Base-by-base conservation (phyloP, 2,888 invertebrate genomes). In the Cataglyphis cursor region DNA sequence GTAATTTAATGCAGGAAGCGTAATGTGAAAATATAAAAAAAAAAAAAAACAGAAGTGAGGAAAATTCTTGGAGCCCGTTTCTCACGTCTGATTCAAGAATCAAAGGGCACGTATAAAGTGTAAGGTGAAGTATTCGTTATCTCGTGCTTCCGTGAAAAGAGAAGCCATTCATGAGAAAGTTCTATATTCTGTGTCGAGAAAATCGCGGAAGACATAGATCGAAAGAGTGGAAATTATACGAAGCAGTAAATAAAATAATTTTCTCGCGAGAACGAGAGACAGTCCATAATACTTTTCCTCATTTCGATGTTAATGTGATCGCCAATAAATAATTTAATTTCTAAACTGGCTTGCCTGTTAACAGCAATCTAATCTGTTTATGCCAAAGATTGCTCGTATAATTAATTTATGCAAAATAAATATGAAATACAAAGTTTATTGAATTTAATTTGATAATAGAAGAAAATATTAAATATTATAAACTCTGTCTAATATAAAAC, bases 91-190 rank as follows among this genome's bases (percentile, higher is more conserved):
- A 80, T 72, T 72, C 31, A 44, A 35, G 59, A 80, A 80, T 21
- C 44, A 72, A 80, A 80, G 78, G 72, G 78, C 78, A 80, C 44
- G 44, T 72, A 44, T 21, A 57, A 18, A 68, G 57, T 21, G 8
- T 70, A 10, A 59, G 72, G 24, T 59, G 35, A 59, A 21, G 24
- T 59, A 78, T 70, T 70, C 76, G 70, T 65, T 62, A 38, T n/a
- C n/a, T 24, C 54, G 41, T 9, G 57, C 31, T 70, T 41, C 59
- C 44, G 59, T 31, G 44, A 72, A 70, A 80, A 70, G 57, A 59
- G 8, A 51, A 51, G 51, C n/a, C 44, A 72, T 72, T 72, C 78
- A 80, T 80, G 78, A 80, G 72, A 72, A 80, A 80, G 70, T 72
- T 59, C 72, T 59, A 72, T 59, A 72, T 80, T 80, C 44, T 59